Percentiles rank a stretch among this genome's conserved stretches.
Conservation (phyloP, 2,888 invertebrate species). For the Callimorpha dominula region DNA sequence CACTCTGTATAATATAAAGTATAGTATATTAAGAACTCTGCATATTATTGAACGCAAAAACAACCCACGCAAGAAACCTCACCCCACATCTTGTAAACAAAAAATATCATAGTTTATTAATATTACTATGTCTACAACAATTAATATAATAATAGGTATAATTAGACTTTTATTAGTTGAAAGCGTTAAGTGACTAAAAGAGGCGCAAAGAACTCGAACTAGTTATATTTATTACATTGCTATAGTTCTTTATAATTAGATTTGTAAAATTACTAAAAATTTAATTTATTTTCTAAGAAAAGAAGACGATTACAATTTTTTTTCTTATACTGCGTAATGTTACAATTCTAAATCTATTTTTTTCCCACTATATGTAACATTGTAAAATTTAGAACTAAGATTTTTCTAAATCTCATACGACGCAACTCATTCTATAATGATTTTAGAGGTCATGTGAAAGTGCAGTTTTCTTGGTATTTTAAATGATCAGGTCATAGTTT, state of each 20-base stretch:
- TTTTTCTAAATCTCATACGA: no score
- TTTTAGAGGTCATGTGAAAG: slow-evolving; percentile 3
- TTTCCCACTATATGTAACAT: no score
- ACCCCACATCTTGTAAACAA: not conserved
- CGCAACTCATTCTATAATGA: no score
- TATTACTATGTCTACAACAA: not conserved
- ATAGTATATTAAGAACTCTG: no score
- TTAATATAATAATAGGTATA: not conserved
- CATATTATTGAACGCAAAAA: no score
- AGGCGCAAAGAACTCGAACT: no score
- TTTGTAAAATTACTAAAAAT: no score
- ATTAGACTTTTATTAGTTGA: not conserved
- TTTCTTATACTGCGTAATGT: not conserved
- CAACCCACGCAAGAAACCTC: no score
- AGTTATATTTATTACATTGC: no score
- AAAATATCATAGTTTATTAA: not conserved
- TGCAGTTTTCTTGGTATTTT: slow-evolving; percentile 6
- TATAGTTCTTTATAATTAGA: not conserved
- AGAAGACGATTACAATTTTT: not conserved
- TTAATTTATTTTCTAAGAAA: not conserved
- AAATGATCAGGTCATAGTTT: slow-evolving; percentile 2
- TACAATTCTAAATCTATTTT: no score
- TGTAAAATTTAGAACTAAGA: no score
- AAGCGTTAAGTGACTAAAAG: not conserved
- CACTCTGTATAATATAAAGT: no score